Conservation (phyloP, 2,797 vertebrate genomes). For the Pantherophis vulpinus region DNA sequence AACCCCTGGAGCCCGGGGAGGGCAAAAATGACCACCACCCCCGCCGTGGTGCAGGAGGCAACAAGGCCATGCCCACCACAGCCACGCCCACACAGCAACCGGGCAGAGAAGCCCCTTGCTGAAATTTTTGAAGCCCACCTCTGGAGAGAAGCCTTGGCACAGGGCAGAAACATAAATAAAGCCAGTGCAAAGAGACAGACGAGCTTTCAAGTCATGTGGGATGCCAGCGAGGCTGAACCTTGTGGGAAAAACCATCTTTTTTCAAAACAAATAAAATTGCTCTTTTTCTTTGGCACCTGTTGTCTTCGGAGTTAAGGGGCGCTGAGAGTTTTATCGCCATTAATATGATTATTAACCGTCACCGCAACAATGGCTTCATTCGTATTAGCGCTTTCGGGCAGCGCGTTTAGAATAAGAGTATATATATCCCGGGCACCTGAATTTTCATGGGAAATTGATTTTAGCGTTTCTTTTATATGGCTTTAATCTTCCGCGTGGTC, state of each 20-base stretch:
- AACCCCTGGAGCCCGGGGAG: no score
- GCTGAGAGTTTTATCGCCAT: not conserved
- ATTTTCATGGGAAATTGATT: not conserved
- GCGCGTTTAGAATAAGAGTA: not conserved
- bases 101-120: no score
- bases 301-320: not conserved
- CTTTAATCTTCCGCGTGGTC: not conserved
- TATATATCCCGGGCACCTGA: not conserved
- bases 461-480: not conserved
- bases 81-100: no score
- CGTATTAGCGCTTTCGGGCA: not conserved
- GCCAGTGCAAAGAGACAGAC: not conserved
- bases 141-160: not conserved
- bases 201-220: not conserved
- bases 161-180: not conserved
- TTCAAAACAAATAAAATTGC: not conserved
- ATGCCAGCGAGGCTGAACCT: not conserved
- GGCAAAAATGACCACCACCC: no score
- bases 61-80: no score
- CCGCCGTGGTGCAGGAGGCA: no score
- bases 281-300: not conserved
- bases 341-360: not conserved
- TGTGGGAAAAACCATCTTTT: not conserved
- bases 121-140: no score
- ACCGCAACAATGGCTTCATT: accelerated